phyloP scores from a whole-genome alignment of 2,113 vertebrate species.

The Platysteira castanea region DNA sequence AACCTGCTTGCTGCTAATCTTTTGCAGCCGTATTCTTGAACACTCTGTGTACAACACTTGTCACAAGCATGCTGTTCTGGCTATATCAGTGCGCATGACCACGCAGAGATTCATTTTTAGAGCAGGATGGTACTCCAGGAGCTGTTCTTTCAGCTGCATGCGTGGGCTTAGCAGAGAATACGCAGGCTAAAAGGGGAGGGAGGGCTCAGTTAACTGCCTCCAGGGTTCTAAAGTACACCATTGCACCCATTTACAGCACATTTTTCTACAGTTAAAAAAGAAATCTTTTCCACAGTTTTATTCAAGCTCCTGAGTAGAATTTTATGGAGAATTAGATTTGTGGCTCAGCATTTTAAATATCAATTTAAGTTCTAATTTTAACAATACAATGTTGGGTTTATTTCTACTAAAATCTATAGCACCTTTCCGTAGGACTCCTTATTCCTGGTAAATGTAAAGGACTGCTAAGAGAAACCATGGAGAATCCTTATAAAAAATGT shows the following conservation, averaged over 20 bases:
- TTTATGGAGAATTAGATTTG: slow-evolving; percentile 3
- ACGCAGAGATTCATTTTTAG: not conserved
- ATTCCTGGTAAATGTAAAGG: not conserved
- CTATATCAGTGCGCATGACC: not conserved
- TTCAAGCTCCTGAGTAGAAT: not conserved
- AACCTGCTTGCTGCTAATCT: not conserved
- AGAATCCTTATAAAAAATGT: not conserved
- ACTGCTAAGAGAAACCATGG: not conserved
- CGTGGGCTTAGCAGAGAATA: not conserved
- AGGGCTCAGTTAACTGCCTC: not conserved
- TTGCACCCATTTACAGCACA: not conserved
- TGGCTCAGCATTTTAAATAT: not conserved
- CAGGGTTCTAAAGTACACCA: not conserved
- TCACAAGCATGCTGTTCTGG: not conserved
- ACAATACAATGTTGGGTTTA: not conserved
- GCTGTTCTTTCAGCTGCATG: not conserved
- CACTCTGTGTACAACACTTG: not conserved
- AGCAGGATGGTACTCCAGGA: not conserved
- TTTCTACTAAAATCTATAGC: not conserved
- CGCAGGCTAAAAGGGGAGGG: not conserved
- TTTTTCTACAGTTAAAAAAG: not conserved
- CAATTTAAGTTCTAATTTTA: slow-evolving; percentile 18
- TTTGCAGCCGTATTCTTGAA: not conserved
- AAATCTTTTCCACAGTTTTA: not conserved
- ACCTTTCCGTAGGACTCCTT: not conserved